Base-by-base conservation (phyloP, 2,797 vertebrate species). In the Hapalemur alaotrensis region DNA sequence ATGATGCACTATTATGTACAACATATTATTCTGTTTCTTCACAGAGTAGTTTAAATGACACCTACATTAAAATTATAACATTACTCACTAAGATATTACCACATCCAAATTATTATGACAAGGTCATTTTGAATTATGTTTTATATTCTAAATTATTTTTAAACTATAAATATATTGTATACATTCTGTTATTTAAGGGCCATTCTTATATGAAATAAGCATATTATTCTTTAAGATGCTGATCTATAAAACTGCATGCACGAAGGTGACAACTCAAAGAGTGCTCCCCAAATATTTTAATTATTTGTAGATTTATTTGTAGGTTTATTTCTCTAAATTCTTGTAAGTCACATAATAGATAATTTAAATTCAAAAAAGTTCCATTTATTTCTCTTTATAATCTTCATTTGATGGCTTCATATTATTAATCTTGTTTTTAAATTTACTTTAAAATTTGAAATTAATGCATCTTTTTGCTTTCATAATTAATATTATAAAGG, bases 71-170 rank as follows among this genome's bases (percentile, higher is more conserved):
- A 84, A 30, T 0, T 84, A n/a, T 50, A 69, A 32, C 3, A 43
- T 54, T 7, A 8, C 20, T 70, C 18, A 46, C 14, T 67, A 83
- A 76, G 10, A 76, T 61, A 41, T 61, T 50, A 69, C 41, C 28
- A 79, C 11, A 69, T 70, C 50, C 32, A 61, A 17, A 70, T 70
- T 85, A 50, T 23, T 65, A 10, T n/a, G 18, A 61, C n/a, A 41
- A 41, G 20, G 9, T 93, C 17, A 82, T 69, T 59, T 9, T 61
- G 41, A 70, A 78, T 50, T 79, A 52, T 41, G 4, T 43, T 70
- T 61, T 50, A 97, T 99, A 99, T 65, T 32, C 61, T 65, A 65
- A 88, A 57, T 70, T 59, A 4, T 9, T 85, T 78, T 72, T 43
- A 67, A 59, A 41, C 61, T 52, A n/a, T 22, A 67, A 41, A 61